Evolutionary conservation across 2,888 invertebrate species (phyloP).

Genomic region (Ochropleura plecta): DNA sequence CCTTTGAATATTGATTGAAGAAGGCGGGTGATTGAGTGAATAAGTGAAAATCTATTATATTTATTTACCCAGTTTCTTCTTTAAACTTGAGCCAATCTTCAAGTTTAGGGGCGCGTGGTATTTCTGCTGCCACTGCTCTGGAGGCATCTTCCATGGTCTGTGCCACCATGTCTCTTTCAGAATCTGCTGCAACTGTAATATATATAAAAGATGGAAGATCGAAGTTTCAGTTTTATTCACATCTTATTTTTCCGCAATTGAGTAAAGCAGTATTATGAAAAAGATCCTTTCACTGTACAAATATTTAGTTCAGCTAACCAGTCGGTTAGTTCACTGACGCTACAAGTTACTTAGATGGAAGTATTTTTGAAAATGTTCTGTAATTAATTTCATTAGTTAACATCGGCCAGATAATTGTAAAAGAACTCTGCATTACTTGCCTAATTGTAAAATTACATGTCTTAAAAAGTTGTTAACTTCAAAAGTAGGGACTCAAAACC

Average conservation of each 20-base stretch:
- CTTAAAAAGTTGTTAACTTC: conserved; percentile 12
- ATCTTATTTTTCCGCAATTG: background rate
- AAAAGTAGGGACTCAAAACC: conserved; percentile 23
- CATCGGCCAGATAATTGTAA: conserved; percentile 10
- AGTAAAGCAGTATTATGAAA: background rate
- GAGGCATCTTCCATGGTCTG: conserved; percentile 78
- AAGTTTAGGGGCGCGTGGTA: conserved; percentile 79
- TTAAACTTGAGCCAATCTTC: conserved; percentile 85
- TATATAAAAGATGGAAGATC: background rate
- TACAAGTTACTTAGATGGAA: background rate
- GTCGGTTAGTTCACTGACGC: background rate
- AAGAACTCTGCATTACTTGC: conserved; percentile 9
- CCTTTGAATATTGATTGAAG: background rate
- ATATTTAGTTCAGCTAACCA: conserved; percentile 12
- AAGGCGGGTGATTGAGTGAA: background rate
- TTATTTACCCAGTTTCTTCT: conserved; percentile 81
- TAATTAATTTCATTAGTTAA: conserved; percentile 1
- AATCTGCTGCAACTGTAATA: conserved; percentile 52
- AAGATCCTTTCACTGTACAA: background rate
- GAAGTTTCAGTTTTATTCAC: background rate
- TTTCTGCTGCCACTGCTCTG: conserved; percentile 82
- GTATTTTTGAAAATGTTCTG: conserved; percentile 10
- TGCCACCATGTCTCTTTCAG: conserved; percentile 73
- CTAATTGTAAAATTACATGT: conserved; percentile 17
- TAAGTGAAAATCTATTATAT: background rate